Evolutionary conservation across 2,888 invertebrate genomes (phyloP).

Genomic region (Epinotia nisella): DNA sequence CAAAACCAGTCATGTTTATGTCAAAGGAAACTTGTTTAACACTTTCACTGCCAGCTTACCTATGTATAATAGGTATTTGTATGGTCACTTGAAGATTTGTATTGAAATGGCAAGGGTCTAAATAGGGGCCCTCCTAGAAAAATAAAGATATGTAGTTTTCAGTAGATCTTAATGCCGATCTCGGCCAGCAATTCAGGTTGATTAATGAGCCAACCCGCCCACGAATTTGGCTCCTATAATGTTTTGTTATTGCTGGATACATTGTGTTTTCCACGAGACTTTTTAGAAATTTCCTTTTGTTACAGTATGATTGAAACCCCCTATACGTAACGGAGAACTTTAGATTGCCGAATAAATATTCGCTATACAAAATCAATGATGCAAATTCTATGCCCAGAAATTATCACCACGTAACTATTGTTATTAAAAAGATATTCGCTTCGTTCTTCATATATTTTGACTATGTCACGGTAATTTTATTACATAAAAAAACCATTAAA

Average conservation of each 20-base stretch:
- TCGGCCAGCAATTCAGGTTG: conserved; percentile 49
- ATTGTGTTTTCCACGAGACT: conserved; percentile 24
- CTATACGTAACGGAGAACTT: conserved; percentile 7
- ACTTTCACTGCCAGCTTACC: neutral
- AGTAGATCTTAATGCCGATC: conserved; percentile 46
- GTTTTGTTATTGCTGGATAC: conserved; percentile 45
- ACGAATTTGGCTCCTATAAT: conserved; percentile 47
- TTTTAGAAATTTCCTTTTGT: conserved; percentile 32
- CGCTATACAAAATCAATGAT: conserved; percentile 5
- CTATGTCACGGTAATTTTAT: neutral
- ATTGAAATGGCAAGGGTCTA: neutral
- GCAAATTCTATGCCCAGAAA: neutral
- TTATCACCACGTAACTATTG: neutral
- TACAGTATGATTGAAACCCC: conserved; percentile 14
- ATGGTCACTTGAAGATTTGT: neutral
- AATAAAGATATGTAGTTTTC: conserved; percentile 47
- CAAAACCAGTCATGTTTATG: neutral
- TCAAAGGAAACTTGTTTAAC: conserved; percentile 1
- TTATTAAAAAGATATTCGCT: neutral
- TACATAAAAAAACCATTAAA: neutral
- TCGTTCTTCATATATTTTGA: neutral
- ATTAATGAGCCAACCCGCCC: conserved; percentile 53
- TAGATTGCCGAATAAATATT: conserved; percentile 5
- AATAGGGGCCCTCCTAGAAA: conserved; percentile 38
- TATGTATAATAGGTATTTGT: neutral